Evolutionary conservation across 2,113 vertebrate genomes (phyloP).

Genomic region (Thinocorus orbignyianus): DNA sequence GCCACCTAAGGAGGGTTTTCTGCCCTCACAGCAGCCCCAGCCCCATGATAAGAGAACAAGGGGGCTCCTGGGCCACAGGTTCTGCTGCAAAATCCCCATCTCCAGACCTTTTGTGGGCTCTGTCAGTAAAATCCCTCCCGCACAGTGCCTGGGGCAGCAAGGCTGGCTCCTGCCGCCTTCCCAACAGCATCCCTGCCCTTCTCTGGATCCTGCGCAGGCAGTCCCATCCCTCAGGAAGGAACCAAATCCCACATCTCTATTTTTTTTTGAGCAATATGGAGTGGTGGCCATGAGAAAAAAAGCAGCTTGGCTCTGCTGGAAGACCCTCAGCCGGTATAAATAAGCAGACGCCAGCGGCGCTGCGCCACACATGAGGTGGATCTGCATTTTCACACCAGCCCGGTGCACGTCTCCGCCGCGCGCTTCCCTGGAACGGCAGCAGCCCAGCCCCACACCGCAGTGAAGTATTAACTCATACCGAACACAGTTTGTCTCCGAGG

Average conservation of each 20-base stretch:
- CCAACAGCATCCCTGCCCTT: not conserved
- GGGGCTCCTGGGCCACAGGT: not conserved
- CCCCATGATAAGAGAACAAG: fast-evolving
- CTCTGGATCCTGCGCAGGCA: not conserved
- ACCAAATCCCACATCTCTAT: not conserved
- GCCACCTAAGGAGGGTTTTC: not conserved
- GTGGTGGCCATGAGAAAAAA: not conserved
- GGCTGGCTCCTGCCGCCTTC: not conserved
- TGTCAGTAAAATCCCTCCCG: not conserved
- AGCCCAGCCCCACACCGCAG: conserved; percentile 70
- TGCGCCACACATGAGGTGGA: not conserved
- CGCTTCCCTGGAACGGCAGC: conserved; percentile 49
- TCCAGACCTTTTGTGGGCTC: fast-evolving
- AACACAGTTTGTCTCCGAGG: conserved; percentile 85
- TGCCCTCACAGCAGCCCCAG: not conserved
- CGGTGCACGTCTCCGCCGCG: conserved; percentile 22
- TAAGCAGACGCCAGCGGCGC: not conserved
- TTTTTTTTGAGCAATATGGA: not conserved
- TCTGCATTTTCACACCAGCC: conserved; percentile 17
- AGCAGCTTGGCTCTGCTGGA: not conserved
- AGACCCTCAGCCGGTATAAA: not conserved
- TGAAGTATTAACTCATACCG: conserved; percentile 86
- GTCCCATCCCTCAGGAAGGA: not conserved
- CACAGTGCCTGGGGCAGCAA: not conserved
- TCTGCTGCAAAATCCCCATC: not conserved